Base-by-base conservation (phyloP, 2,888 invertebrate species). In the Antitype chi region DNA sequence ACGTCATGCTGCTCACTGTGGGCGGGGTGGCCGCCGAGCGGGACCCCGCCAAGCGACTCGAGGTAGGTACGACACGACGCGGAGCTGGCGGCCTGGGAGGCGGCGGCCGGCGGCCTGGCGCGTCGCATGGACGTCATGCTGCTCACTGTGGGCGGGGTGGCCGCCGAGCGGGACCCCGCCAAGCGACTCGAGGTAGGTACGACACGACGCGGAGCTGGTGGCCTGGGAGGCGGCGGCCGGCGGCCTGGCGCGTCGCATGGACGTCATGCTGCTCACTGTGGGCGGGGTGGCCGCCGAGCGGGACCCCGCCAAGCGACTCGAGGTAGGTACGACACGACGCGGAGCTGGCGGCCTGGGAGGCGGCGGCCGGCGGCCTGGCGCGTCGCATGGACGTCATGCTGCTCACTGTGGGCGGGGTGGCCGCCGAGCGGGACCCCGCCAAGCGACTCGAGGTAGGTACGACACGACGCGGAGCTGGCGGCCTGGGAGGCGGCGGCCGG, bases 21-120 rank as follows among this genome's bases (percentile, higher is more conserved):
- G 97, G 97, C 81, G 97, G 96, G 70, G 97, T 97, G 69, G 95
- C 94, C 72, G 95, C 95, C 82, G 97, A 97, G 92, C 96, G 96
- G 60, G 97, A 97, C 93, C 97, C 97, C 59, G 95, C 96, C 73
- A 97, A 97, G 92, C 93, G 97, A 49, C 95, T 97, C n/a, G 74
- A 75, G 76, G 74, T 38, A 5, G 38, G 38, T 38, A 38, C 38
- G 38, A 38, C 15, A 49, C 32, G 74, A 74, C 67, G 15, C 69
- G n/a, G 70, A 74, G 77, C 84, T 57, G 74, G 25, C 49, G 11
- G 53, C 47, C 25, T 74, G 69, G 75, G 94, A 82, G 70, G 78
- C 86, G 52, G 91, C 71, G 49, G 95, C 93, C 17, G 84, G 55
- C 57, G 85, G 67, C 69, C 86, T 97, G 96, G 90, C 96, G 83